phyloP scores from a whole-genome alignment of 2,113 vertebrate species.

The Ophiodon elongatus region DNA sequence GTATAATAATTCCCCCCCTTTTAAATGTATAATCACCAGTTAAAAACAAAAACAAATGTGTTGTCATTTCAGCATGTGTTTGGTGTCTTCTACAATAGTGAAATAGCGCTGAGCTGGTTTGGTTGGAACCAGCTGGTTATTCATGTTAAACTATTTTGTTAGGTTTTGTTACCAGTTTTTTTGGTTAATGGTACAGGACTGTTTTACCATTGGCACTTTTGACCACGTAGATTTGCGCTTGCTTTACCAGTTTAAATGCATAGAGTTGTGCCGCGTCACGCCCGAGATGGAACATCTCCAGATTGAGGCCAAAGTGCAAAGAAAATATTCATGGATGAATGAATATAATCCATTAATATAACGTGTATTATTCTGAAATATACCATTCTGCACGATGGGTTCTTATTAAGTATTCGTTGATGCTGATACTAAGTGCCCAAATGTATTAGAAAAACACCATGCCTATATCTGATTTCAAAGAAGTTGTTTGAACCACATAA shows the following conservation, averaged over 20 bases:
- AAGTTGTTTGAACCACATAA: no score
- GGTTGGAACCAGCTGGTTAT: no score
- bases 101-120: no score
- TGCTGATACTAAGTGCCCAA: background rate
- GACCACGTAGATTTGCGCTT: background rate
- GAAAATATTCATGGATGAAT: background rate
- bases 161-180: no score
- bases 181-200: no score
- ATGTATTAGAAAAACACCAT: background rate
- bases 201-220: background rate
- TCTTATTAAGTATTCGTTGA: background rate
- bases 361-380: background rate
- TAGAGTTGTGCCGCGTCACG: background rate
- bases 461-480: background rate
- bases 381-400: background rate
- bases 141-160: no score
- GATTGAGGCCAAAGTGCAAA: background rate
- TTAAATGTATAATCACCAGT: no score
- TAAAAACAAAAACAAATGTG: no score
- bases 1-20: no score
- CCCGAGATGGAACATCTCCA: background rate
- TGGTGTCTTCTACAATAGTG: no score
- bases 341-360: background rate
- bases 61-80: no score
- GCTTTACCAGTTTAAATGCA: background rate